Base-by-base conservation (phyloP, 1,140 invertebrate genomes). In the Drosophila nigromelanica region DNA sequence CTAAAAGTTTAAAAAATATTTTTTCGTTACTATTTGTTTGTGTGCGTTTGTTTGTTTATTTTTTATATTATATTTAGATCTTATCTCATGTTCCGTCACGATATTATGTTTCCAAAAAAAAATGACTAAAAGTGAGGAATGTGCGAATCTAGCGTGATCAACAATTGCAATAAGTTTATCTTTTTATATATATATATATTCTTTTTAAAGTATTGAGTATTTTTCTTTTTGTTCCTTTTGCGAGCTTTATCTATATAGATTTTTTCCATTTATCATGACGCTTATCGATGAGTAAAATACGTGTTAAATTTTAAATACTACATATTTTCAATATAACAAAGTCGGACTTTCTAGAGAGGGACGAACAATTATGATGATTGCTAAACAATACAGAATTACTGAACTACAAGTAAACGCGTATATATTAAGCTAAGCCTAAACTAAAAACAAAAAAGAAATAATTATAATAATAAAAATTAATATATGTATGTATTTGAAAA, bases 381-480 rank as follows among this genome's bases (percentile, higher is more conserved):
- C 70, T 67, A 75, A 68, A 85, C 51, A 63, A 71, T 64, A 85
- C 47, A 63, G 60, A 70, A 61, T 45, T 21, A 58, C 56, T n/a
- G 42, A 62, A 75, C 70, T 78, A 75, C 63, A 89, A 81, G 52
- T 87, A 82, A 82, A 76, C 50, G 62, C 81, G 61, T 85, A 80
- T 63, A 74, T 71, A 50, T 73, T 86, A 86, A 76, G 78, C 39
- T 87, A 72, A 80, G 61, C 35, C 48, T 67, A 63, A 74, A 75
- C 14, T 63, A 18, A 55, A 64, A 67, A 60, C 66, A 42, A 30
- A 76, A 21, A 60, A 33, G n/a, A 30, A 27, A 27, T 43, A 55
- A 43, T 50, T 64, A 70, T 47, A 63, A 63, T 47, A 63, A 63
- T 47, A 63, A 62, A 52, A 59, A 64, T 75, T 70, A 54, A 60